Evolutionary conservation across 92 coral and sea anemone genomes (phyloP).

Genomic region (Muricea muricata): DNA sequence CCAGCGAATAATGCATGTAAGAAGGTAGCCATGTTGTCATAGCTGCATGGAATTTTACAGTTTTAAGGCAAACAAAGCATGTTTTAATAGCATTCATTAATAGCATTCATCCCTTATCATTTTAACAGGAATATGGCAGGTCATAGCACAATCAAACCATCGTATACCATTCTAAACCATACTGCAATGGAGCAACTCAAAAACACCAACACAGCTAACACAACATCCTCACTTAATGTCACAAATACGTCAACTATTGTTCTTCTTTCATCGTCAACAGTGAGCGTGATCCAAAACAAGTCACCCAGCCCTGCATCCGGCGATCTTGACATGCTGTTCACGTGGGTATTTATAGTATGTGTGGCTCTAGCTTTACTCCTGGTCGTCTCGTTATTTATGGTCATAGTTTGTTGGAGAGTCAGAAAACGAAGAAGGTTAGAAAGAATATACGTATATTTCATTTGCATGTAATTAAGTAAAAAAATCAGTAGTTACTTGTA

Average conservation of each 20-base stretch:
- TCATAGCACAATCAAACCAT: slow-evolving; percentile 4
- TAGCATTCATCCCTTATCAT: background rate
- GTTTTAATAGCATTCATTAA: too few relatives aligned
- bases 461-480: too few relatives aligned
- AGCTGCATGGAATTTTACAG: background rate
- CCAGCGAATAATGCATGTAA: too few relatives aligned
- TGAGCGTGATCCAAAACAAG: background rate
- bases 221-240: background rate
- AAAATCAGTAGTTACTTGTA: too few relatives aligned
- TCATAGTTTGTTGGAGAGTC: background rate
- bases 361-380: background rate
- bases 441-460: background rate
- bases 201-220: background rate
- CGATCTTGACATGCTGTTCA: background rate
- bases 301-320: background rate
- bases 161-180: background rate
- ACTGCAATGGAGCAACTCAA: background rate
- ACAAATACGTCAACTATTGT: background rate
- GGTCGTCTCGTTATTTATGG: background rate
- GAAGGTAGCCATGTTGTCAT: too few relatives aligned
- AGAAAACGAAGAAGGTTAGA: background rate
- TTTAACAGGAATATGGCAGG: background rate
- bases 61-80: too few relatives aligned
- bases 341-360: slow-evolving; percentile 4
- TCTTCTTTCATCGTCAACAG: background rate